Base-by-base conservation (phyloP, 2,797 vertebrate genomes). In the Hoplostethus mediterraneus region DNA sequence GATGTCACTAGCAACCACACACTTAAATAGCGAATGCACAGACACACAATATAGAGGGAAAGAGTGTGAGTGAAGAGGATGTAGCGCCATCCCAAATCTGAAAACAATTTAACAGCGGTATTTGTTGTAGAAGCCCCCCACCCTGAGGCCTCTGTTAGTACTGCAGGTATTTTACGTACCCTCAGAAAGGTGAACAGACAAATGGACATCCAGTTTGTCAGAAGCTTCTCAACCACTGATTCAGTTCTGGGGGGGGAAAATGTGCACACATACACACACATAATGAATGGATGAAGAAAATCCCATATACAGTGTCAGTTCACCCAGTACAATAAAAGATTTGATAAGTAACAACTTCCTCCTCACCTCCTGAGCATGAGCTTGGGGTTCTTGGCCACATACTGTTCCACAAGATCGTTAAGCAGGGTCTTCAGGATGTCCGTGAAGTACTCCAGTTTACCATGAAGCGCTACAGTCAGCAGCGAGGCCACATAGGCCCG, bases 151-250 rank as follows among this genome's bases (percentile, higher is more conserved):
- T 3, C 1, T 30, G 28, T 28, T 28, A 57, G n/a, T 57, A 57
- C 55, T 58, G 36, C 36, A 21, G 14, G 30, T 8, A 1, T 21
- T 21, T 21, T 21, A 84, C 93, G 44, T 86, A 99, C 98, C 95
- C 97, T 96, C 86, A 99, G 95, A n/a, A 98, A 98, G 0, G 96
- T 89, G 0, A 97, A 99, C 4, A 99, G 95, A 82, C 97, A 99
- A 87, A 99, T 98, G 67, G 97, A 99, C 97, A 99, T 99, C 97
- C 98, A 99, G 92, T 99, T 99, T 25, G 97, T 99, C 85, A 99
- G 89, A 73, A 99, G 94, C 90, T 99, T 99, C 90, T 99, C 98
- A 31, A 99, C 98, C 84, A 99, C 98, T 0, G 97, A 98, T 86
- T 99, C 97, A 2, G 98, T 99, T 91, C 98, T 99, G 88, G 67